A percentile compares a stretch with the other conserved stretches of the same genome.
phyloP scores from a whole-genome alignment of 2,113 vertebrate genomes.

The Pelecanoides urinatrix region DNA sequence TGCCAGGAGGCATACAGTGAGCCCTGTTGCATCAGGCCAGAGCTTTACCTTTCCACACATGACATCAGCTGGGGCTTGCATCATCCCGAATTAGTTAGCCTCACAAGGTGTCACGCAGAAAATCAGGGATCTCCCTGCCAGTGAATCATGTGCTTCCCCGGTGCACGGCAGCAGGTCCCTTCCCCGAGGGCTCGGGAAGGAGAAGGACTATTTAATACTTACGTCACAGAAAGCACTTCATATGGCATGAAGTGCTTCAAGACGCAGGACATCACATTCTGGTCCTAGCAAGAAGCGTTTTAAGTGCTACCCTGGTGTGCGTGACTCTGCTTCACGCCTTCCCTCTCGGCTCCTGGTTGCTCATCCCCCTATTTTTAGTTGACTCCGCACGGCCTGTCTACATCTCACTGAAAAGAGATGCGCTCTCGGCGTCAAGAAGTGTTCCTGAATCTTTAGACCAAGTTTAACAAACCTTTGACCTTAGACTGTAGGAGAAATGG shows the following conservation, averaged over 20 bases:
- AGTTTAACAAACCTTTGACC: neutral
- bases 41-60: fast-evolving
- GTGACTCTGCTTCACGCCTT: neutral
- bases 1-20: neutral
- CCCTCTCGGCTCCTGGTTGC: neutral
- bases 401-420: neutral
- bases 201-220: neutral
- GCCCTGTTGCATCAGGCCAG: neutral
- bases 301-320: neutral
- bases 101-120: neutral
- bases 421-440: fast-evolving
- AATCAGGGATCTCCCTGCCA: neutral
- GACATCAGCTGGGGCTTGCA: neutral
- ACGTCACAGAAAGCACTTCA: neutral
- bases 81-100: neutral
- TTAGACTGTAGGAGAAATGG: neutral
- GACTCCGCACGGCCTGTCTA: neutral
- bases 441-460: neutral
- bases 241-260: neutral
- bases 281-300: neutral
- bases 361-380: neutral
- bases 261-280: neutral
- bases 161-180: neutral
- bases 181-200: neutral
- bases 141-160: neutral